These are phyloP conservation scores for Rhombomys opimus DNA, from an alignment of 2,113 vertebrate genomes.

Conservation along the genomic window DNA sequence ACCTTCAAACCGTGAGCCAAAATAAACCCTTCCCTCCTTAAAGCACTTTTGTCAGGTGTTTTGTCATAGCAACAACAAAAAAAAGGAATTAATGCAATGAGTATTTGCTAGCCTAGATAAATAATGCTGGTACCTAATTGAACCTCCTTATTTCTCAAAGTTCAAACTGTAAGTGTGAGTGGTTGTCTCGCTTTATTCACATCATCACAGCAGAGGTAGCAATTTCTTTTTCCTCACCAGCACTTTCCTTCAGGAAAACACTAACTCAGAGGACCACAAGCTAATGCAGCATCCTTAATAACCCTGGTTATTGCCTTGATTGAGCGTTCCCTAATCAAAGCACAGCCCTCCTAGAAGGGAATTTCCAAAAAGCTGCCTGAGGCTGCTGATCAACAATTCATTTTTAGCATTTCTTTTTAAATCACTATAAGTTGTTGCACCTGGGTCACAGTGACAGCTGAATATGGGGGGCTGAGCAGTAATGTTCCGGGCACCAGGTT, in stretches of 20 bases:
- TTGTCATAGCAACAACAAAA: not conserved
- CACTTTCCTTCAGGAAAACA: not conserved
- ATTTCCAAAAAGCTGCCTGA: conserved; percentile 83
- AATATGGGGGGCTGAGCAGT: conserved; percentile 66
- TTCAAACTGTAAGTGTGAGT: not conserved
- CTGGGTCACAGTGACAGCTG: conserved; percentile 77
- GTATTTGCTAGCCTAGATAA: not conserved
- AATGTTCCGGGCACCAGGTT: conserved; percentile 74
- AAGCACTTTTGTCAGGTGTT: not conserved
- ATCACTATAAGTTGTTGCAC: conserved; percentile 76
- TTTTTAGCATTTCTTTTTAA: conserved; percentile 80
- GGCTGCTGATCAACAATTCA: conserved; percentile 76
- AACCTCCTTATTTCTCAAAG: not conserved
- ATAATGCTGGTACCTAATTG: not conserved
- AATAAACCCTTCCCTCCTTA: not conserved
- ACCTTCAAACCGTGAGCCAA: not conserved
- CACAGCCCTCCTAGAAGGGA: conserved; percentile 69
- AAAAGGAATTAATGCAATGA: not conserved
- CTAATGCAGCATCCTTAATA: conserved; percentile 67
- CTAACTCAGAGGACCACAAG: conserved; percentile 56
- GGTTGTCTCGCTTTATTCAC: not conserved
- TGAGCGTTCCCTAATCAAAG: conserved; percentile 78
- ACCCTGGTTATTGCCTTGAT: conserved; percentile 77
- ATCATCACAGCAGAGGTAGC: not conserved
- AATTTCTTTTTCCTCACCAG: not conserved